A percentile compares a stretch with the other conserved stretches of the same genome.
phyloP scores from a whole-genome alignment of 2,113 vertebrate genomes.

The Gulo gulo region DNA sequence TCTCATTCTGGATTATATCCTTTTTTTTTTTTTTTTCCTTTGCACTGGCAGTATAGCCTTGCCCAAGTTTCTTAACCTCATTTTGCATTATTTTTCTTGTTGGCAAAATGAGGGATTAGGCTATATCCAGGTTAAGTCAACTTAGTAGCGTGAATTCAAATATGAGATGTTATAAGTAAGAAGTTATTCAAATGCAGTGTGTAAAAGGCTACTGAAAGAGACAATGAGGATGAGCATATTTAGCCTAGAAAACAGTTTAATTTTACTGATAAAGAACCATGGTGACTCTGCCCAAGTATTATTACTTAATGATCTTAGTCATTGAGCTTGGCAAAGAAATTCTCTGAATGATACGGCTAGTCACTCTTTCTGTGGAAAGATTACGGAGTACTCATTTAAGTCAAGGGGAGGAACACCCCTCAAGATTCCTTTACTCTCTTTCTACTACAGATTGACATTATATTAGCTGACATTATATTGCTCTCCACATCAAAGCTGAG shows the following conservation, averaged over 20 bases:
- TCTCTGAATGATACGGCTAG: not conserved
- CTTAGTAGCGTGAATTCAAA: not conserved
- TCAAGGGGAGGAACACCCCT: not conserved
- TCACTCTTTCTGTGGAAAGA: not conserved
- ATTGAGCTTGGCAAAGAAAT: not conserved
- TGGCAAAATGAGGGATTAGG: not conserved
- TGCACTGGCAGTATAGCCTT: not conserved
- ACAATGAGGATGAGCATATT: not conserved
- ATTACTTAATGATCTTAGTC: not conserved
- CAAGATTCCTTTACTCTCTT: not conserved
- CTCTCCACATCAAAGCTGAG: not conserved
- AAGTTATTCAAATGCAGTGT: not conserved
- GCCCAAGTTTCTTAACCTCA: constrained; percentile 18
- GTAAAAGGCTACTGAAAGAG: not conserved
- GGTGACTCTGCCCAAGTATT: not conserved
- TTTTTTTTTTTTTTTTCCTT: not conserved
- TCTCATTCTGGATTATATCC: not conserved
- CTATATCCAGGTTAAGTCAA: not conserved
- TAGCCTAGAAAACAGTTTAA: not conserved
- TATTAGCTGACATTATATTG: not conserved
- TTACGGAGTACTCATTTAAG: not conserved
- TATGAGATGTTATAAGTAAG: not conserved
- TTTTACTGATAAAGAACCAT: not conserved
- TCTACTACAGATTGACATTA: not conserved
- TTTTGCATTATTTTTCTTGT: not conserved